Evolutionary conservation across 1,140 invertebrate genomes (phyloP).

Genomic region (Tetramorium simillimum): DNA sequence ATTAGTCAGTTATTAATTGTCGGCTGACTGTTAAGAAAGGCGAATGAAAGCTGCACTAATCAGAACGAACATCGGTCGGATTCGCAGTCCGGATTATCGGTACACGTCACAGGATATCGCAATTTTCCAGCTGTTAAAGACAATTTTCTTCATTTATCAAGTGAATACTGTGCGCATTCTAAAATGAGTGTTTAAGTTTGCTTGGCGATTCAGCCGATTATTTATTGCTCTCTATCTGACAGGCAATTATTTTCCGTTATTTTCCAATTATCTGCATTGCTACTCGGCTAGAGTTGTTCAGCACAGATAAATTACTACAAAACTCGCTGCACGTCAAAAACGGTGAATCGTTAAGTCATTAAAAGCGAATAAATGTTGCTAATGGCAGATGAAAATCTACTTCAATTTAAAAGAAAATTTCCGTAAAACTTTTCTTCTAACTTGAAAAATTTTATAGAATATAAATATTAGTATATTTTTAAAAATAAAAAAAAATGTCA

Average conservation of each 20-base stretch:
- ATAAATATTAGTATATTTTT: neutral
- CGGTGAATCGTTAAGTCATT: slow-evolving; percentile 19
- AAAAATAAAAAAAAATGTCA: neutral
- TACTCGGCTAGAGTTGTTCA: slow-evolving; percentile 3
- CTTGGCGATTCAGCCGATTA: slow-evolving; percentile 10
- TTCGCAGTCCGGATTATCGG: neutral
- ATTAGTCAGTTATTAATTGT: slow-evolving; percentile 40
- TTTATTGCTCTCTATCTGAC: slow-evolving; percentile 40
- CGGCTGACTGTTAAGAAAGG: slow-evolving; percentile 5
- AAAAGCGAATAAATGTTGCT: slow-evolving; percentile 14
- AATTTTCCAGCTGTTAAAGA: slow-evolving; percentile 43
- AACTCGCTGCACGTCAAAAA: slow-evolving; percentile 21
- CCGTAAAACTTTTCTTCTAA: neutral
- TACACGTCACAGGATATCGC: slow-evolving; percentile 3
- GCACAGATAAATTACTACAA: slow-evolving; percentile 12
- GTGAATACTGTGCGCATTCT: neutral
- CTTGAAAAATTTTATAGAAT: neutral
- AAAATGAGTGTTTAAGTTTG: neutral
- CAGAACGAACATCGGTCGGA: neutral
- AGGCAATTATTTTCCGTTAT: slow-evolving; percentile 49
- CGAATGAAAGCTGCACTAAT: neutral
- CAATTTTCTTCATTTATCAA: slow-evolving; percentile 43
- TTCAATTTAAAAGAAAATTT: neutral
- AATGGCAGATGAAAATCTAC: neutral
- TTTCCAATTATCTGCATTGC: slow-evolving; percentile 54